These are phyloP conservation scores for Tricholaema leucomelas DNA, from an alignment of 2,113 vertebrate genomes.

Conservation along the genomic window DNA sequence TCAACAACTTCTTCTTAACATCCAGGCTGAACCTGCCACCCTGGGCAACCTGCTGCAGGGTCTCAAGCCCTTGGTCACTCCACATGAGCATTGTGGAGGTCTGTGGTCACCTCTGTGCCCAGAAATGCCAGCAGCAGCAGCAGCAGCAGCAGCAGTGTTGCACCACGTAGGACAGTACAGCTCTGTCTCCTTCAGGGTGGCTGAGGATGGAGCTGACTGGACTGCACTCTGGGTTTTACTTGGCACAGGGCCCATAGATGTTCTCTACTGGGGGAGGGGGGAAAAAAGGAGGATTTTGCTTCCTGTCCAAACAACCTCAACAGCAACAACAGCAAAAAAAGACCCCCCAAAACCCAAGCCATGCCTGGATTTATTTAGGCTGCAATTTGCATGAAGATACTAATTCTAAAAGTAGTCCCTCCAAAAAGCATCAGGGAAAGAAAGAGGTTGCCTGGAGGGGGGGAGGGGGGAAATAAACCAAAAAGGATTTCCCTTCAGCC, in stretches of 20 bases:
- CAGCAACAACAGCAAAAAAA: too few relatives aligned
- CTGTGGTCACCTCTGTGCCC: not conserved
- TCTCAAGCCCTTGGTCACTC: not conserved
- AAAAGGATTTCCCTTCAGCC: constrained; percentile 26
- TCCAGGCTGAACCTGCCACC: too few relatives aligned
- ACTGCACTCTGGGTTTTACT: not conserved
- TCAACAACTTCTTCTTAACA: too few relatives aligned
- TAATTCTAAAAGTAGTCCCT: not conserved
- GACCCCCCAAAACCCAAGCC: too few relatives aligned
- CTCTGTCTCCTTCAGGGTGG: not conserved
- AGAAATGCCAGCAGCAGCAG: not conserved
- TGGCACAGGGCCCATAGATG: not conserved
- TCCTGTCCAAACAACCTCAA: too few relatives aligned
- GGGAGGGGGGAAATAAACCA: too few relatives aligned
- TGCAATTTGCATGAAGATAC: constrained; percentile 39
- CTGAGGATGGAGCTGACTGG: not conserved
- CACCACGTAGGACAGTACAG: not conserved
- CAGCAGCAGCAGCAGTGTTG: not conserved
- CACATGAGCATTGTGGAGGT: accelerated
- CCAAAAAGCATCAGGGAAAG: constrained; percentile 23
- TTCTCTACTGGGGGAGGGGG: not conserved
- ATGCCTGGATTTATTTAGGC: constrained; percentile 46
- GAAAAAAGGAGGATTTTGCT: constrained; percentile 28
- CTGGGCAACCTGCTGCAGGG: too few relatives aligned
- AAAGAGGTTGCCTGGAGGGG: not conserved